Evolutionary conservation across 2,888 invertebrate genomes (phyloP).

Genomic region (Spisula subtruncata): DNA sequence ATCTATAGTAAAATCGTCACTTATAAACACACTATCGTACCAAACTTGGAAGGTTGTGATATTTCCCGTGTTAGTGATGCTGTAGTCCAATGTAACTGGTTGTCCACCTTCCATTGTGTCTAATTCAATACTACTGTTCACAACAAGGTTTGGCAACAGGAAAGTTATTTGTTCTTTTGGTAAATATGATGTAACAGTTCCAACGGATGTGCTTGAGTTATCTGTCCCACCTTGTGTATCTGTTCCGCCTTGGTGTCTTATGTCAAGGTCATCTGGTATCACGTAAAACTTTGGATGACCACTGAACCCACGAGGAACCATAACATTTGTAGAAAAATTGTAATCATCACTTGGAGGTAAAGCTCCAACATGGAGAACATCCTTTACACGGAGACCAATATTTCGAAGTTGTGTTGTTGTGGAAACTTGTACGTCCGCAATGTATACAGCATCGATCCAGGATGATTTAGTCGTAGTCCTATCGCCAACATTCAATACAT

Average conservation of each 20-base stretch:
- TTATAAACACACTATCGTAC: constrained; percentile 54
- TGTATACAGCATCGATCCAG: constrained; percentile 56
- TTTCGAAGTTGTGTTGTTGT: not conserved
- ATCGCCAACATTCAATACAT: constrained; percentile 49
- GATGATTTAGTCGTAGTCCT: constrained; percentile 3
- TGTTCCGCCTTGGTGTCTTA: not conserved
- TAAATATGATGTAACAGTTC: not conserved
- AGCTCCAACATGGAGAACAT: constrained; percentile 40
- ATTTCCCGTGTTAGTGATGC: constrained; percentile 50
- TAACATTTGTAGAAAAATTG: constrained; percentile 19
- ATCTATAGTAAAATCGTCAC: constrained; percentile 55
- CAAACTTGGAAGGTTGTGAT: not conserved
- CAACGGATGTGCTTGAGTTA: not conserved
- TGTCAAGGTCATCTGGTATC: constrained; percentile 13
- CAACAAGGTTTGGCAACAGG: constrained; percentile 39
- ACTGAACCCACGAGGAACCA: constrained; percentile 35
- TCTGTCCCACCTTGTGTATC: not conserved
- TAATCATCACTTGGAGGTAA: constrained; percentile 38
- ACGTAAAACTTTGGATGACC: constrained; percentile 41
- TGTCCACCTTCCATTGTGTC: constrained; percentile 48
- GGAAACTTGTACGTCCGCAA: not conserved
- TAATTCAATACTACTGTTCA: not conserved
- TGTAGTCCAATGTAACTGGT: constrained; percentile 45
- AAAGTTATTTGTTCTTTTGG: not conserved
- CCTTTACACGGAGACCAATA: constrained; percentile 1